phyloP scores from a whole-genome alignment of 2,888 invertebrate species.

The Scaeva pyrastri region DNA sequence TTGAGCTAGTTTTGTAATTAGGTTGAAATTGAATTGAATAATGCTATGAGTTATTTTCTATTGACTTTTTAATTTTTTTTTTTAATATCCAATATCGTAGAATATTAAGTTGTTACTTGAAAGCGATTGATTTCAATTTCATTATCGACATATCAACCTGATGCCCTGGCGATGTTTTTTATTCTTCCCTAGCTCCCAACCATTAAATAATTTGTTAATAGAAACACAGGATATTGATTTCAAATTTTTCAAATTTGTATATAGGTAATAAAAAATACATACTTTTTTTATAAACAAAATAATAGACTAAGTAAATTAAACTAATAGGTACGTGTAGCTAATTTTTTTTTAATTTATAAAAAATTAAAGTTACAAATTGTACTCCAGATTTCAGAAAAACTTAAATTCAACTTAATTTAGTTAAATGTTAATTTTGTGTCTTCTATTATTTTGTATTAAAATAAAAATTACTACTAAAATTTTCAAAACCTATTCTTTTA shows the following conservation, averaged over 20 bases:
- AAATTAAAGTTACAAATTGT: not conserved
- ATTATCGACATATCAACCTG: slow-evolving; percentile 13
- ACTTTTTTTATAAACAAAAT: not conserved
- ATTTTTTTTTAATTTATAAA: not conserved
- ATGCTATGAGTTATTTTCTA: no score
- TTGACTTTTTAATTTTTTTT: no score
- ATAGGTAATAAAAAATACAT: not conserved
- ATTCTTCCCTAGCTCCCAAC: not conserved
- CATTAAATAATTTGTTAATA: not conserved
- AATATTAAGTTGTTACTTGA: not conserved
- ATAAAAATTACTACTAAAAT: not conserved
- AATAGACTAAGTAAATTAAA: not conserved
- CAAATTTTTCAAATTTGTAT: slow-evolving; percentile 1
- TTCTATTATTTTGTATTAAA: slow-evolving; percentile 13
- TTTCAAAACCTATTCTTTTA: slow-evolving; percentile 21
- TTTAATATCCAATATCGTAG: no score
- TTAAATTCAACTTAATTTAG: no score
- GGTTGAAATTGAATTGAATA: not conserved
- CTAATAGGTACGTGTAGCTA: not conserved
- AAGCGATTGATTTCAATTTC: not conserved
- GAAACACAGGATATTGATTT: not conserved
- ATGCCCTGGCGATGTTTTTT: not conserved
- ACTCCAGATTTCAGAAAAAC: no score
- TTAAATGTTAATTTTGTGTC: no score
- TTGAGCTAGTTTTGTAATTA: not conserved